Conservation (phyloP, 2,888 invertebrate species). For the Latrodectus elegans region DNA sequence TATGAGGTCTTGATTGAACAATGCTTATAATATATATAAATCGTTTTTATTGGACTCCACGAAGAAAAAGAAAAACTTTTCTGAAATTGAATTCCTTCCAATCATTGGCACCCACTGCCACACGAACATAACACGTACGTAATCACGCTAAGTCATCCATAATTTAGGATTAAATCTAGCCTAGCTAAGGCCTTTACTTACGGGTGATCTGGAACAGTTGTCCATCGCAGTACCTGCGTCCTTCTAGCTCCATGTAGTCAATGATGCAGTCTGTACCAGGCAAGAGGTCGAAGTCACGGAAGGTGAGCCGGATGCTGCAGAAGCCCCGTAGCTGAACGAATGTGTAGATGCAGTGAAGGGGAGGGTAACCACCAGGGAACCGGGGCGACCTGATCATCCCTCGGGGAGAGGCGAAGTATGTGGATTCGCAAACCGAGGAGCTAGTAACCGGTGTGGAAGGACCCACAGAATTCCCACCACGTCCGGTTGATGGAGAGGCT, state of each 20-base stretch:
- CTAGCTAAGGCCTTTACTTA: slow-evolving; percentile 1
- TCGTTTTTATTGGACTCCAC: too few relatives aligned
- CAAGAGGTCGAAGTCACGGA: slow-evolving; percentile 71
- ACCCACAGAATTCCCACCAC: background rate
- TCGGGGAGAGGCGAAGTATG: slow-evolving; percentile 35
- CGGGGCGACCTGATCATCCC: slow-evolving; percentile 28
- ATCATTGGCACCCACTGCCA: too few relatives aligned
- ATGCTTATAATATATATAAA: too few relatives aligned
- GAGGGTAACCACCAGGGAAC: slow-evolving; percentile 42
- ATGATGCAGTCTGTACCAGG: slow-evolving; percentile 69
- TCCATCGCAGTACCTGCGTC: slow-evolving; percentile 71
- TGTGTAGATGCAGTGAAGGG: slow-evolving; percentile 52
- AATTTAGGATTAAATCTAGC: too few relatives aligned
- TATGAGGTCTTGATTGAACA: too few relatives aligned
- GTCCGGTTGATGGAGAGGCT: slow-evolving; percentile 2
- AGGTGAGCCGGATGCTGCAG: slow-evolving; percentile 70
- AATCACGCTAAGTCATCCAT: too few relatives aligned
- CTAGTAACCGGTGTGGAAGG: slow-evolving; percentile 2
- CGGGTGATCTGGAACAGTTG: slow-evolving; percentile 57
- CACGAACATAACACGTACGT: too few relatives aligned
- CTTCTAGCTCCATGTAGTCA: slow-evolving; percentile 71
- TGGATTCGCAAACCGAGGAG: slow-evolving; percentile 18
- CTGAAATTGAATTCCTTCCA: too few relatives aligned
- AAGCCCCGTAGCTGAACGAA: slow-evolving; percentile 56
- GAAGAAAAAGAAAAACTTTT: too few relatives aligned